A percentile compares a stretch with the other conserved stretches of the same genome.
Evolutionary conservation across 92 coral and sea anemone species (phyloP).

Genomic region (Muricea muricata): DNA sequence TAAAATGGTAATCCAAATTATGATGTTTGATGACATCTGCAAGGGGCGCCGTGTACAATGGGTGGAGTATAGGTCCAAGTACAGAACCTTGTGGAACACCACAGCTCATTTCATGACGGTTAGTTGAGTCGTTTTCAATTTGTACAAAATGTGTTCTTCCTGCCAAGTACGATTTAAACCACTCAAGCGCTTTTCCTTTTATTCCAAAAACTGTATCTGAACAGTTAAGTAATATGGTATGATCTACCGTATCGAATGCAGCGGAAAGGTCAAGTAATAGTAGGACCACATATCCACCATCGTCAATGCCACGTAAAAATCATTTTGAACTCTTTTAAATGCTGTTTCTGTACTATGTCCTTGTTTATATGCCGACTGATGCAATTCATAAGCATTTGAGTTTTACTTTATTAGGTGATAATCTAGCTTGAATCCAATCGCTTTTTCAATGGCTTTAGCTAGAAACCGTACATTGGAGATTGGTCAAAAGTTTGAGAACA

Average conservation of each 20-base stretch:
- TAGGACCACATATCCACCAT: not conserved
- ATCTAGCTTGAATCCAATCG: slow-evolving; percentile 13
- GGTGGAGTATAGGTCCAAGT: not conserved
- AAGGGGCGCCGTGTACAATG: not conserved
- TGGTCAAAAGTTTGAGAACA: slow-evolving; percentile 48
- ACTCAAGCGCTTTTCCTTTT: not conserved
- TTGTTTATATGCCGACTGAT: not conserved
- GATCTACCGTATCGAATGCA: not conserved
- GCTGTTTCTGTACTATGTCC: not conserved
- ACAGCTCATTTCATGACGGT: not conserved
- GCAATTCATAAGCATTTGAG: slow-evolving; percentile 8
- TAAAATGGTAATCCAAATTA: not conserved
- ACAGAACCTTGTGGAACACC: slow-evolving; percentile 14
- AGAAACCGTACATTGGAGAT: slow-evolving; percentile 38
- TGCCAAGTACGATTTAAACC: not conserved
- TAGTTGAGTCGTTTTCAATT: not conserved
- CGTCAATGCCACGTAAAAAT: not conserved
- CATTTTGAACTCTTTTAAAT: not conserved
- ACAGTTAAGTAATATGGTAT: not conserved
- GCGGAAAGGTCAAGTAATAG: not conserved
- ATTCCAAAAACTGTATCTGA: not conserved
- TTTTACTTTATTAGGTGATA: slow-evolving; percentile 20
- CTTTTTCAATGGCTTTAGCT: slow-evolving; percentile 51
- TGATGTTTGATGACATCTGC: not conserved
- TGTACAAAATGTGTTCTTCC: not conserved